Conservation (phyloP, 2,113 vertebrate species). For the Rhinopomastus cyanomelas region DNA sequence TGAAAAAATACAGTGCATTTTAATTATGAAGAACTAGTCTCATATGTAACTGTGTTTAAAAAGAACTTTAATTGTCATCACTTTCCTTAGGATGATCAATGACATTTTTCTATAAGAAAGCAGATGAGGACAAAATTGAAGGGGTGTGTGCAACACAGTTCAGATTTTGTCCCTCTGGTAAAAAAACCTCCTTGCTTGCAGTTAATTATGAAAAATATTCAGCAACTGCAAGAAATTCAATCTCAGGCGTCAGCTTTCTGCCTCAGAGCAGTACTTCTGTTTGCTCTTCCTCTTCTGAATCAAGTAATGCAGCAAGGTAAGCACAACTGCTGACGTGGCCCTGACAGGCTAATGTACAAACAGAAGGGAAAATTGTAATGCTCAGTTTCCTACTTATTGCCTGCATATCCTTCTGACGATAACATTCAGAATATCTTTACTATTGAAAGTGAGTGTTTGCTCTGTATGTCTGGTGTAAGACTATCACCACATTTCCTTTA, state of each 20-base stretch:
- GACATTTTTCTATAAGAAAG: conserved; percentile 5
- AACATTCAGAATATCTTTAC: not conserved
- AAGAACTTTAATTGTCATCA: conserved; percentile 4
- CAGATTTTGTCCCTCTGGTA: not conserved
- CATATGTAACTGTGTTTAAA: not conserved
- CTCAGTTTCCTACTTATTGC: not conserved
- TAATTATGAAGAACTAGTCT: conserved; percentile 1
- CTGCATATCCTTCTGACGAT: not conserved
- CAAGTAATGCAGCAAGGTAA: not conserved
- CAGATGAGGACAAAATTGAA: not conserved
- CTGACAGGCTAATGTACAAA: conserved; percentile 10
- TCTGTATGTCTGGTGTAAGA: not conserved
- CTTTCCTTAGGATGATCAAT: not conserved
- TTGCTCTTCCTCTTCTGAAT: not conserved
- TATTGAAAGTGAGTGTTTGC: not conserved
- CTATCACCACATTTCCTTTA: not conserved
- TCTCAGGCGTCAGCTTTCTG: conserved; percentile 21
- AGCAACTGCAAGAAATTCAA: not conserved
- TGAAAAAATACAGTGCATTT: conserved; percentile 28
- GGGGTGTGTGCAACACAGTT: not conserved
- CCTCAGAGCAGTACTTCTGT: not conserved
- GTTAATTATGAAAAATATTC: not conserved
- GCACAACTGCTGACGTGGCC: not conserved
- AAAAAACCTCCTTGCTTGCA: not conserved
- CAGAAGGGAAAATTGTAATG: conserved; percentile 3